Evolutionary conservation across 2,888 invertebrate species (phyloP), one percentile per base, ranked within the genome.

Genomic region (Anodontia alba): DNA sequence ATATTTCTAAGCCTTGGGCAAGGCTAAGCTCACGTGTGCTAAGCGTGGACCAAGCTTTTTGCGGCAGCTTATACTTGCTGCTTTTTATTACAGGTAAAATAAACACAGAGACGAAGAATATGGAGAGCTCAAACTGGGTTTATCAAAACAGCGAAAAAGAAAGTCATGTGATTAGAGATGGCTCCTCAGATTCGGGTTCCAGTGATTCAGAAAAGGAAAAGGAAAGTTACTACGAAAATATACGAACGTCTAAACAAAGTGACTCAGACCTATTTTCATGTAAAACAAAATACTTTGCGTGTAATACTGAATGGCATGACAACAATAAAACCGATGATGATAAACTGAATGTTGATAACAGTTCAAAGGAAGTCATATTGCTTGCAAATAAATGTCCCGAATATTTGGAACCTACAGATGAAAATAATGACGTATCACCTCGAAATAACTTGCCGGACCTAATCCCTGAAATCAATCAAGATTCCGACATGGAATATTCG

Each of bases 241-340:
- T 12, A 46, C 17, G 3, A 46, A 46, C 3, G 46, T 20, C 5
- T 20, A 46, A 20, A 20, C 5, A 46, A 20, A 3, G 2, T 12
- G 3, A 2, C 46, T 20, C n/a, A 46, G 46, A 46, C 17, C 17
- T 20, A 46, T 17, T 12, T 15, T 7, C 2, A 15, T 46, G 8
- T 42, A 7, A 42, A 42, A 42, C 42, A 42, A 42, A 42, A 42
- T 15, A 42, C 15, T 42, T 15, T 10, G 42, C 7, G 42, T 42
- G 42, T 15, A 42, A 42, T 15, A 42, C 42, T 7, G 80, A 85
- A 67, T 82, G 84, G 82, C 36, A 66, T 36, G 79, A 80, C 46
- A 77, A 78, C 43, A 79, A 79, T 43, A 78, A 75, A 80, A 85
- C 82, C 38, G 82, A 82, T 36, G 85, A 85, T 62, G 85, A 85